Evolutionary conservation across 53 echinoderm and acorn worm species (phyloP).

Genomic region (Luidia sarsii): DNA sequence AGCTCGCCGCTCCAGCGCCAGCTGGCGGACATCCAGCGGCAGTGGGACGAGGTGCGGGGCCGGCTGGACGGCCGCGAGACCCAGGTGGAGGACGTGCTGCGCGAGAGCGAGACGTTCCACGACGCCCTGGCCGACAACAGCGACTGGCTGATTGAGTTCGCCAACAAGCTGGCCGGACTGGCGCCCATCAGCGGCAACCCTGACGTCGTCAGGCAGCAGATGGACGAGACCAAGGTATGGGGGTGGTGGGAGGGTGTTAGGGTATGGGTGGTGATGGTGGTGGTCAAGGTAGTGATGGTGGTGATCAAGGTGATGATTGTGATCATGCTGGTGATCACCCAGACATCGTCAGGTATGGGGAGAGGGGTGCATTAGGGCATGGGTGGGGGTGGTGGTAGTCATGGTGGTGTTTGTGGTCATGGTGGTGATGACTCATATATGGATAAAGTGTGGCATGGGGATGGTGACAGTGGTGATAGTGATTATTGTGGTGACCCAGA

Average conservation of each 20-base stretch:
- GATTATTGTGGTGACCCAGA: too few species aligned
- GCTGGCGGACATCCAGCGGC: constrained; percentile 71
- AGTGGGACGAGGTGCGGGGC: constrained; percentile 89
- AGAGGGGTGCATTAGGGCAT: too few species aligned
- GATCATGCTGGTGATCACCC: too few species aligned
- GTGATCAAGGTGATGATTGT: too few species aligned
- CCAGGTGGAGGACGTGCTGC: constrained; percentile 87
- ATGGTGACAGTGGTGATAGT: too few species aligned
- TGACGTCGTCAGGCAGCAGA: constrained; percentile 89
- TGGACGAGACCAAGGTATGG: constrained; percentile 95
- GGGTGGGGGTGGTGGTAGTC: too few species aligned
- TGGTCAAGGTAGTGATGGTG: too few species aligned
- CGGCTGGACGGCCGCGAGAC: constrained; percentile 85
- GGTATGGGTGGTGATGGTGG: too few species aligned
- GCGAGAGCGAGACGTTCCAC: constrained; percentile 95
- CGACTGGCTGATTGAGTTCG: constrained; percentile 93
- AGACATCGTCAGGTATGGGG: too few species aligned
- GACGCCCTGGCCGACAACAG: constrained; percentile 81
- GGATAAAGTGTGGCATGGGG: too few species aligned
- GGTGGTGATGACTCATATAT: too few species aligned
- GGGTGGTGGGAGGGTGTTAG: neutral
- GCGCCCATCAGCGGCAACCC: constrained; percentile 90
- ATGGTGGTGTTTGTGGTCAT: too few species aligned
- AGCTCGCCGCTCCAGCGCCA: constrained; percentile 84
- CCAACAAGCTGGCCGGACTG: constrained; percentile 79